phyloP scores from a whole-genome alignment of 64 coral and sea anemone genomes.

The Montipora efflorescens region DNA sequence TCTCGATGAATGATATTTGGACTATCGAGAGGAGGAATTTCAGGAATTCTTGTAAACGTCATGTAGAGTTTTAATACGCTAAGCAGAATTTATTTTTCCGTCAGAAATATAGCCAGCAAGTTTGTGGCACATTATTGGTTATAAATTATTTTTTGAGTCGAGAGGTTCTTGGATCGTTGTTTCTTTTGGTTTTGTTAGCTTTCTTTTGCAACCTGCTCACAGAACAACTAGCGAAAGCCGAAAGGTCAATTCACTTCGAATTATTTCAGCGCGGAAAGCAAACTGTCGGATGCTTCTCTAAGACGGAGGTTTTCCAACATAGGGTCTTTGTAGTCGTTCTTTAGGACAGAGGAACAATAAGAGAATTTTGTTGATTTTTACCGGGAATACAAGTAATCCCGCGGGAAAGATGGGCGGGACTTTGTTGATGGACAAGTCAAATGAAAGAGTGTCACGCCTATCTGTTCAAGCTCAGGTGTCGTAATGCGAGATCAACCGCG shows the following conservation, averaged over 20 bases:
- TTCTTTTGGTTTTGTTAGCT: background rate
- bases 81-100: background rate
- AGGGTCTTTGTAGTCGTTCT: too few species aligned
- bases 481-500: conserved; percentile 14
- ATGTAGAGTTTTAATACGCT: too few species aligned
- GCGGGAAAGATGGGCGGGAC: conserved; percentile 18
- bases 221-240: background rate
- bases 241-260: background rate
- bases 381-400: conserved; percentile 16
- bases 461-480: background rate
- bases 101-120: background rate
- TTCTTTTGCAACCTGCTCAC: background rate
- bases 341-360: background rate
- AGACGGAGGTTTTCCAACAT: background rate
- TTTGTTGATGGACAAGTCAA: conserved; percentile 29
- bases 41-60: background rate
- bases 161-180: background rate
- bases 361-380: conserved; percentile 15
- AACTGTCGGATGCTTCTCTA: background rate
- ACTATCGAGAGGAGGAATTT: background rate
- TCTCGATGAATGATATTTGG: background rate
- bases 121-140: background rate
- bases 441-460: conserved; percentile 29
- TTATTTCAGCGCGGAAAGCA: background rate
- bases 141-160: background rate